Percentiles rank a stretch among this genome's conserved stretches.
Conservation (phyloP, 1,140 invertebrate species). For the Globodera ellingtonae region DNA sequence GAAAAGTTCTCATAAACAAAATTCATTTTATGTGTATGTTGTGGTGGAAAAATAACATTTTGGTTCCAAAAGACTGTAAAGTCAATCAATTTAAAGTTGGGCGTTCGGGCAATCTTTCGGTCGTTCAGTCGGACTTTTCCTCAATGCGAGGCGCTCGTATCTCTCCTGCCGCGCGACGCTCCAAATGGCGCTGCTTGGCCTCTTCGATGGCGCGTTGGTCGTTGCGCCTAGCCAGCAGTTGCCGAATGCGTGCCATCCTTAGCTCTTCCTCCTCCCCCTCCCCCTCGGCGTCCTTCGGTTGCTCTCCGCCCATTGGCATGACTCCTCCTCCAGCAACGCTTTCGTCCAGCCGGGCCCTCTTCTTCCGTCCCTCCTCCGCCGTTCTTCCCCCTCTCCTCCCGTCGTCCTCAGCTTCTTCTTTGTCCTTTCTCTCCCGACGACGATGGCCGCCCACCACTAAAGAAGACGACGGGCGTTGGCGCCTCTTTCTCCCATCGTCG, state of each 20-base stretch:
- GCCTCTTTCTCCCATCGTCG: neutral
- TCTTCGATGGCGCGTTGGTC: slow-evolving; percentile 18
- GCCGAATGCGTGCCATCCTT: slow-evolving; percentile 33
- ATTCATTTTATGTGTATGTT: too few relatives aligned
- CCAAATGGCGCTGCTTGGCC: slow-evolving; percentile 33
- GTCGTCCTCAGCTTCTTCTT: neutral
- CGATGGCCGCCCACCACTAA: neutral
- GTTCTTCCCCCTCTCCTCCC: neutral
- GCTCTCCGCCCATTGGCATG: neutral
- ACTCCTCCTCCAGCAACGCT: neutral
- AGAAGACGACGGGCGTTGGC: neutral
- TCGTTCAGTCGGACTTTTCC: neutral
- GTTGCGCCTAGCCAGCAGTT: slow-evolving; percentile 26
- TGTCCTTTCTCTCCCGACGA: neutral
- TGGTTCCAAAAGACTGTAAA: too few relatives aligned
- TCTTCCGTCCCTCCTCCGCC: neutral
- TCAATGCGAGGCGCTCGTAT: slow-evolving; percentile 10
- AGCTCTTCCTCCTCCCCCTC: neutral
- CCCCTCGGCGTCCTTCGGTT: neutral
- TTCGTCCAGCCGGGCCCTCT: neutral
- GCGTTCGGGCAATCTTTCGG: neutral
- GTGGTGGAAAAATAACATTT: too few relatives aligned
- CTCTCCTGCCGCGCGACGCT: slow-evolving; percentile 27
- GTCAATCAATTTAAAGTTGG: too few relatives aligned
- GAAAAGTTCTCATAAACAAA: too few relatives aligned